Evolutionary conservation across 2,113 vertebrate species (phyloP).

Genomic region (Rafetus swinhoei): DNA sequence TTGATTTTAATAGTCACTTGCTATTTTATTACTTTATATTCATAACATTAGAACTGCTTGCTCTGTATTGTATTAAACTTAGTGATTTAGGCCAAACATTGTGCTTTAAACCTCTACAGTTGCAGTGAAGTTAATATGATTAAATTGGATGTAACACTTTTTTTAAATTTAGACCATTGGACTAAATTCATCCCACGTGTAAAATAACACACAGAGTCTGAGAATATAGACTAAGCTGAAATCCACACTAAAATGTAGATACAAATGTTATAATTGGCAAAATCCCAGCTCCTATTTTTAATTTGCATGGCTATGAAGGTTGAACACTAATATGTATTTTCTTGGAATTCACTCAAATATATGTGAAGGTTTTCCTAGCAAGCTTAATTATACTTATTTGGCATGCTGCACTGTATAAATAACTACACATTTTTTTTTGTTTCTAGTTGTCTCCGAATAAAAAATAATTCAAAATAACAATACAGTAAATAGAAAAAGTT

Average conservation of each 20-base stretch:
- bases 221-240: slow-evolving; percentile 4
- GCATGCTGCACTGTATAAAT: slow-evolving; percentile 19
- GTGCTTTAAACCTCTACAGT: slow-evolving; percentile 29
- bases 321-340: background rate
- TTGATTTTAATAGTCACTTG: slow-evolving; percentile 52
- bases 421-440: slow-evolving; percentile 9
- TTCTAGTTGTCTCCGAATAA: background rate
- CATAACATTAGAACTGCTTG: slow-evolving; percentile 31
- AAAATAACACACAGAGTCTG: slow-evolving; percentile 25
- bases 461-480: background rate
- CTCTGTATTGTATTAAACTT: slow-evolving; percentile 23
- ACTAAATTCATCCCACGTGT: slow-evolving; percentile 25
- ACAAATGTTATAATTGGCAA: slow-evolving; percentile 15
- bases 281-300: slow-evolving; percentile 51
- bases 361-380: background rate
- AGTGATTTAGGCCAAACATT: slow-evolving; percentile 53
- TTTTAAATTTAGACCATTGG: slow-evolving; percentile 4
- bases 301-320: background rate
- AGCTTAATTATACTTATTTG: background rate
- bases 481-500: background rate
- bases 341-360: slow-evolving; percentile 21
- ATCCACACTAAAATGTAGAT: slow-evolving; percentile 26
- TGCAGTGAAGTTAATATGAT: slow-evolving; percentile 43
- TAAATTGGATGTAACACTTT: slow-evolving; percentile 30
- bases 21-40: slow-evolving; percentile 41